Evolutionary conservation across 92 coral and sea anemone species (phyloP).

Genomic region (Metridium senile): DNA sequence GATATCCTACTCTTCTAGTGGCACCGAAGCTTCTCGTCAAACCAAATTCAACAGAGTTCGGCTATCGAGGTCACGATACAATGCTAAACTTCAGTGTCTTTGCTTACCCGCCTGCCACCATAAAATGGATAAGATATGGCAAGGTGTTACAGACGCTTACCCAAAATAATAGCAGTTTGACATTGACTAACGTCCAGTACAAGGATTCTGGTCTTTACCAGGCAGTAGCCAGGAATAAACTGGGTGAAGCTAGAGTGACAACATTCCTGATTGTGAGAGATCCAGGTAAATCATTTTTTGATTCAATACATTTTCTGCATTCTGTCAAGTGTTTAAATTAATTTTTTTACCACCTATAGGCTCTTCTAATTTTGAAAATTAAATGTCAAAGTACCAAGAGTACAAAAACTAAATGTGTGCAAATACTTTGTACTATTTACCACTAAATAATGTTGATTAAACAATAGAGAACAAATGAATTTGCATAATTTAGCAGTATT

Average conservation of each 20-base stretch:
- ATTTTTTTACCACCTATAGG: too few species aligned
- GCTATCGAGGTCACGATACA: not conserved
- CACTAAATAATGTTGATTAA: too few species aligned
- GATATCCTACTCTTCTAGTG: not conserved
- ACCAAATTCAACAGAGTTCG: constrained; percentile 3
- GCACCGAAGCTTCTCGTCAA: not conserved
- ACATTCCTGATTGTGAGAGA: constrained; percentile 1
- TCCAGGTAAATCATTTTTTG: not conserved
- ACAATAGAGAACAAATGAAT: too few species aligned
- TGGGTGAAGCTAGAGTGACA: not conserved
- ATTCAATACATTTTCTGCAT: not conserved
- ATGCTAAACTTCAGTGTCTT: not conserved
- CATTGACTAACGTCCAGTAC: not conserved
- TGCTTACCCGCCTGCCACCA: not conserved
- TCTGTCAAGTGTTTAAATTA: not conserved
- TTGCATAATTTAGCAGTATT: too few species aligned
- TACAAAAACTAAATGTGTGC: too few species aligned
- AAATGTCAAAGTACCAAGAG: too few species aligned
- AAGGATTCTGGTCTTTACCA: constrained; percentile 13
- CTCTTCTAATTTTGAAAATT: too few species aligned
- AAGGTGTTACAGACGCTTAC: not conserved
- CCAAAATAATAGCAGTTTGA: not conserved
- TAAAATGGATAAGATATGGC: not conserved
- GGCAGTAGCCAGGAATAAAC: not conserved
- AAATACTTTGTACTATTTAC: too few species aligned